Conservation (phyloP, 2,797 vertebrate species). For the Protosalanx chinensis region DNA sequence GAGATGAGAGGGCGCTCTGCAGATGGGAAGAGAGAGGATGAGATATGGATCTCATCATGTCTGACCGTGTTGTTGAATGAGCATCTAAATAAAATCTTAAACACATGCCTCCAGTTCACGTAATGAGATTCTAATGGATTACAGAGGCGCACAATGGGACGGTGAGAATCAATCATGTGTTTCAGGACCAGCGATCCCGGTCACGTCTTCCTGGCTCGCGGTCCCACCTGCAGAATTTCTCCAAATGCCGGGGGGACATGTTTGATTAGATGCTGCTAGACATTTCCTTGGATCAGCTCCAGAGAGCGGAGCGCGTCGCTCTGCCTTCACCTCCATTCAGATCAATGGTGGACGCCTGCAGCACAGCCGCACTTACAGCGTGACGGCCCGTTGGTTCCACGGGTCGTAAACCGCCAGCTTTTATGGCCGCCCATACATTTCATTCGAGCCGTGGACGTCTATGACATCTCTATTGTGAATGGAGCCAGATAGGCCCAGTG, state of each 20-base stretch:
- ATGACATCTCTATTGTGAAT: slow-evolving; percentile 19
- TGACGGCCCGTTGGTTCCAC: slow-evolving; percentile 43
- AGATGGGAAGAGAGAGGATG: not conserved
- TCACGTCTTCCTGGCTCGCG: slow-evolving; percentile 11
- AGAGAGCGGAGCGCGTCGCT: slow-evolving; percentile 34
- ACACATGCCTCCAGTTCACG: not conserved
- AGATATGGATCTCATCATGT: not conserved
- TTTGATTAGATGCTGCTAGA: slow-evolving; percentile 28
- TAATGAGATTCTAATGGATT: not conserved
- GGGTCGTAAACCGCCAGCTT: slow-evolving; percentile 38
- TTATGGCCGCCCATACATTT: slow-evolving; percentile 29
- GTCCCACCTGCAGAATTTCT: slow-evolving; percentile 29
- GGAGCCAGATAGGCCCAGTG: not conserved
- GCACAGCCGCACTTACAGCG: slow-evolving; percentile 12
- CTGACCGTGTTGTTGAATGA: not conserved
- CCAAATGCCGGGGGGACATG: not conserved
- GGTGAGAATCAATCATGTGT: not conserved
- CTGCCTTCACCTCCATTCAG: slow-evolving; percentile 42
- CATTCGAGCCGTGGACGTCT: not conserved
- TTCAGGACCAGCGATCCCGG: slow-evolving; percentile 5
- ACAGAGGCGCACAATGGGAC: too few species aligned
- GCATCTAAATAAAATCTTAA: not conserved
- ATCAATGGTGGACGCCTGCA: slow-evolving; percentile 46
- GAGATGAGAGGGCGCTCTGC: not conserved
- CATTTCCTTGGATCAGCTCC: slow-evolving; percentile 48